Percentiles rank a stretch among this genome's conserved stretches.
Evolutionary conservation across 1,140 invertebrate species (phyloP).

Genomic region (Mamestra configurata): DNA sequence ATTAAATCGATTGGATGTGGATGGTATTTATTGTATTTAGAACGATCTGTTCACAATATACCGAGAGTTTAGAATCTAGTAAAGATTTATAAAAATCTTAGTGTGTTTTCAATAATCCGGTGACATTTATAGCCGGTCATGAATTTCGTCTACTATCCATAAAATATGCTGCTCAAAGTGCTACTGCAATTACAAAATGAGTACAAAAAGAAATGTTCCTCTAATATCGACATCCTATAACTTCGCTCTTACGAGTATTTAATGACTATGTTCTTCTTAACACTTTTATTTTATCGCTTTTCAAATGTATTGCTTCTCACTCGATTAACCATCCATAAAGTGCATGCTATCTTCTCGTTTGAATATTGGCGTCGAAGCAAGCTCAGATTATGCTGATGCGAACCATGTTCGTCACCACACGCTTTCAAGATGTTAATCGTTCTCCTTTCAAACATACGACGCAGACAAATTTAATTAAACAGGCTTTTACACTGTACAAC

Average conservation of each 20-base stretch:
- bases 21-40: too few species aligned
- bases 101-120: too few species aligned
- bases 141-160: background rate
- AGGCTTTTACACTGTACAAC: slow-evolving; percentile 65
- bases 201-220: background rate
- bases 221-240: background rate
- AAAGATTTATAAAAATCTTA: too few species aligned
- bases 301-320: background rate
- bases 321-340: slow-evolving; percentile 14
- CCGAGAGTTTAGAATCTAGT: too few species aligned
- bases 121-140: too few species aligned
- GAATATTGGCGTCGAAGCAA: slow-evolving; percentile 33
- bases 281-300: slow-evolving; percentile 10
- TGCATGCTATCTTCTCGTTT: background rate
- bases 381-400: slow-evolving; percentile 59
- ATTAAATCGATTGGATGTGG: too few species aligned
- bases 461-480: slow-evolving; percentile 79
- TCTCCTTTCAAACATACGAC: slow-evolving; percentile 71
- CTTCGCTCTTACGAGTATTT: slow-evolving; percentile 3
- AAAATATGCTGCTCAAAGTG: background rate
- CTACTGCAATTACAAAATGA: background rate
- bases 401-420: slow-evolving; percentile 55
- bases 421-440: slow-evolving; percentile 74
- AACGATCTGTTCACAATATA: too few species aligned
- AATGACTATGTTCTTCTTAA: background rate